Conservation (phyloP, 2,113 vertebrate species). For the Eolophus roseicapilla region DNA sequence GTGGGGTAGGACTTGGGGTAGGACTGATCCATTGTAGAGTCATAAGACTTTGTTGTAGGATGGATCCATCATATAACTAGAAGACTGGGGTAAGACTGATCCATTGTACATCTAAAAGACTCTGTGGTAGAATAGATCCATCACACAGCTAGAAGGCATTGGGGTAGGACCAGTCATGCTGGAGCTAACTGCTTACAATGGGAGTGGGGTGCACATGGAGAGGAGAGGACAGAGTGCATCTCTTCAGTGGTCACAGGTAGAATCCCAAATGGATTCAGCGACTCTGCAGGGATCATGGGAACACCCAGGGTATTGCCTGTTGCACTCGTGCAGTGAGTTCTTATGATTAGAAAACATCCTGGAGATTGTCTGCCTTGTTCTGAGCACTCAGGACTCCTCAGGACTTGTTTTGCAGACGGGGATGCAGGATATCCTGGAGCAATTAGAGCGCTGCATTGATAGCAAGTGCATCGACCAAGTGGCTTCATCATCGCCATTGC, state of each 20-base stretch:
- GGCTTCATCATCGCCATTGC: background rate
- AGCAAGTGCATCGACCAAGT: background rate
- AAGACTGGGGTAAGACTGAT: background rate
- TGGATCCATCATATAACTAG: background rate
- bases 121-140: too few relatives aligned
- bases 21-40: background rate
- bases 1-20: background rate
- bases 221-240: background rate
- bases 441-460: background rate
- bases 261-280: background rate
- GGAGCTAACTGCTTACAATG: background rate
- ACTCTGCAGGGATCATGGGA: background rate
- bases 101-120: fast-evolving
- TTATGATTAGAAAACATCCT: background rate
- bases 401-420: background rate
- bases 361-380: background rate
- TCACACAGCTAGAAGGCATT: background rate
- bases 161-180: background rate
- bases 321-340: too few relatives aligned
- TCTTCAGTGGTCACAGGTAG: fast-evolving
- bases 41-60: background rate
- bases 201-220: background rate
- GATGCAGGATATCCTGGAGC: background rate
- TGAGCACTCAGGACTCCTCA: background rate
- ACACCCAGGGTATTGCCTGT: background rate